Base-by-base conservation (phyloP, 1,140 invertebrate genomes). In the Brachionus koreanus region DNA sequence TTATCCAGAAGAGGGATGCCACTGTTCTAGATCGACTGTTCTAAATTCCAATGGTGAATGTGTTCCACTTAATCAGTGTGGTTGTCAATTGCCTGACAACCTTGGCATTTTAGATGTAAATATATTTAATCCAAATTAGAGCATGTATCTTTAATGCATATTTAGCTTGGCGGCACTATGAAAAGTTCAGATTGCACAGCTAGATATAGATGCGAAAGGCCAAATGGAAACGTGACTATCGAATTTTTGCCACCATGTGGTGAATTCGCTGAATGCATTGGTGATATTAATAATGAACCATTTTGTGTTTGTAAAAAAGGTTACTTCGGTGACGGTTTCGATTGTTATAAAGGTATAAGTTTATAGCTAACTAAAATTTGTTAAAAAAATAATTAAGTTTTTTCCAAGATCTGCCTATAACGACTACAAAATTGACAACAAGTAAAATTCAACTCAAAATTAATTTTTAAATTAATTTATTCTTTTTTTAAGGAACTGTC, bases 281-380 rank as follows among this genome's bases (percentile, higher is more conserved):
- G 25, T 57, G 74, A 77, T 77, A 37, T 35, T 13, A 37, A 77
- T 77, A 77, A 77, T 77, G 29, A 77, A 4, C 74, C 46, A 33
- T 33, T 33, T 16, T 77, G 74, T 77, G 23, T 57, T n/a, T 77
- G 74, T 61, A 77, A 77, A 35, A 19, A 46, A 19, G 74, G 52
- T 1, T 77, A 16, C 16, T 4, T 23, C 4, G 74, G 74, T 4
- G 74, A 77, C 52, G 74, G 74, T 3, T 77, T 49, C 74, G 37
- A 12, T 61, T 77, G 74, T 49, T 19, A n/a, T 12, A 37, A 19
- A 16, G 16, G 65, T 69, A 69, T 6, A 37, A 19, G 16, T 39
- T 37, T 10, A 39, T 16, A 42, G 6, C n/a, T 37, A 42, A 19
- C 1, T 57, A 6, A 19, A 69, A 39, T 42, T 33, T 39, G n/a